A percentile compares a stretch with the other conserved stretches of the same genome.
Conservation (phyloP, 2,113 vertebrate species). For the Struthio camelus region DNA sequence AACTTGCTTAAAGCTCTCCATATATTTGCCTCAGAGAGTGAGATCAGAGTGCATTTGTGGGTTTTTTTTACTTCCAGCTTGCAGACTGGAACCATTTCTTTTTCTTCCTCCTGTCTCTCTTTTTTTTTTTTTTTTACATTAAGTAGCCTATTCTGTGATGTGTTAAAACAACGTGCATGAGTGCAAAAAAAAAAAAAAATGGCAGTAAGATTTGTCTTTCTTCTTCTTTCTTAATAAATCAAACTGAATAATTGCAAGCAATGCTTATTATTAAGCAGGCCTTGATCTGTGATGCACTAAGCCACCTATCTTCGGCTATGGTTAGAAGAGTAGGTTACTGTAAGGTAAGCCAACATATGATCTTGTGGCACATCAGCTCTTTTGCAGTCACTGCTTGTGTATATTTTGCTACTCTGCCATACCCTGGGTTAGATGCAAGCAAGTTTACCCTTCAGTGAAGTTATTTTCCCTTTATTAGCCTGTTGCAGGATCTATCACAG, state of each 20-base stretch:
- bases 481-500: constrained; percentile 38
- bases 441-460: constrained; percentile 41
- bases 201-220: background rate
- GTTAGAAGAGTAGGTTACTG: background rate
- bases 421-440: constrained; percentile 11
- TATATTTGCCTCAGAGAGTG: background rate
- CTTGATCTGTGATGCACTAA: background rate
- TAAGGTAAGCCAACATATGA: background rate
- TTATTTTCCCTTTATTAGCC: constrained; percentile 54
- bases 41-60: background rate
- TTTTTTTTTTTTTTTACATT: background rate
- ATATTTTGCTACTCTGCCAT: fast-evolving
- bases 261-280: background rate
- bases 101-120: background rate
- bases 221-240: background rate
- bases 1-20: background rate
- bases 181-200: background rate
- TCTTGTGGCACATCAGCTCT: background rate
- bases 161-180: background rate
- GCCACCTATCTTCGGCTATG: background rate
- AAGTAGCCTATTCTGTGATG: background rate
- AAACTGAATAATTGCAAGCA: background rate
- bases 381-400: background rate
- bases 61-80: background rate
- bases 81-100: background rate